Base-by-base conservation (phyloP, 2,888 invertebrate species). In the Dryobotodes eremita region DNA sequence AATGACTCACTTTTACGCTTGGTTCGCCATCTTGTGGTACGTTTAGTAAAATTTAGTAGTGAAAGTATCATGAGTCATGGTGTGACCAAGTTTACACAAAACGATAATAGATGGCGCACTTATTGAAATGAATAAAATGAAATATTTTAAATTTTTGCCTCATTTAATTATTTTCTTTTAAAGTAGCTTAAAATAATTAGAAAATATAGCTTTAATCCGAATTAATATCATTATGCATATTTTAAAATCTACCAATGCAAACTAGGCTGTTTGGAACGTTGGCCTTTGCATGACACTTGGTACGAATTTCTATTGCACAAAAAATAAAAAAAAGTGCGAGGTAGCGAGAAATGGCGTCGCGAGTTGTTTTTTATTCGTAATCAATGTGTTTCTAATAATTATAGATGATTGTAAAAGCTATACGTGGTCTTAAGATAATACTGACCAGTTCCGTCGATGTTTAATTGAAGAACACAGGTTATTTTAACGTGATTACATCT, bases 311-410 rank as follows among this genome's bases (percentile, higher is more conserved):
- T 83, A 88, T 84, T 78, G 90, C 89, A 88, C 84, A 91, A 92
- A 92, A 91, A 92, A 92, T 89, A 89, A 92, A 89, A 85, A 91
- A 94, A 94, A 95, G 92, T 94, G 90, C 91, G 92, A 94, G 93
- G 93, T 93, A 94, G 94, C 94, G 87, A 93, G 92, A 96, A 97
- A 97, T 97, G 97, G 97, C 97, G 97, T 96, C 97, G 95, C 94
- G 95, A 94, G 95, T 96, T 97, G 96, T 96, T 96, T 97, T 97
- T 95, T 95, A 95, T 92, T 94, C 92, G 88, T 91, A 92, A 93
- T 93, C 92, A 94, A 92, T 94, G 94, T 94, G 93, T 95, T 95
- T 95, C 95, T 94, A 93, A 92, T 93, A 90, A 88, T 91, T 92
- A 78, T 88, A 88, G 88, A 91, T 89, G 88, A 90, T 92, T 91